phyloP scores from a whole-genome alignment of 2,113 vertebrate species.

The Paramormyrops kingsleyae region DNA sequence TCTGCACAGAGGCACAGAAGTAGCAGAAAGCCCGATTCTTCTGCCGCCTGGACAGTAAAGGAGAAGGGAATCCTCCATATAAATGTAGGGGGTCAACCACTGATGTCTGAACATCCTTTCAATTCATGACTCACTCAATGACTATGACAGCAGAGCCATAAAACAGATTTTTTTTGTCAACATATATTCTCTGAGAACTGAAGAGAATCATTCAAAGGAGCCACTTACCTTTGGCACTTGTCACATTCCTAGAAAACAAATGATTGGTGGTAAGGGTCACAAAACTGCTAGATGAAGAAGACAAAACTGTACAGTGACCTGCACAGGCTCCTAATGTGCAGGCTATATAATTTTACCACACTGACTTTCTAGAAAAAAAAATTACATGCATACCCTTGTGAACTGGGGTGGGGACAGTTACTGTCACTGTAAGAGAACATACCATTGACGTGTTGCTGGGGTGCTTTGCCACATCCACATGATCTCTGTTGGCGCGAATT shows the following conservation, averaged over 20 bases:
- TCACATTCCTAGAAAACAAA: constrained; percentile 83
- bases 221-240: constrained; percentile 88
- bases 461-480: constrained; percentile 88
- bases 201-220: background rate
- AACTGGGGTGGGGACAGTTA: background rate
- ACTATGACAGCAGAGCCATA: background rate
- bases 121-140: background rate
- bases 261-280: background rate
- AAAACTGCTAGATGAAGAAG: background rate
- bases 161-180: background rate
- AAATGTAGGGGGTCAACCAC: background rate
- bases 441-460: constrained; percentile 91
- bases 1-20: constrained; percentile 89
- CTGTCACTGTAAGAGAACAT: constrained; percentile 3
- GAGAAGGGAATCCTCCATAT: constrained; percentile 26
- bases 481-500: constrained; percentile 71
- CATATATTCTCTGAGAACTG: background rate
- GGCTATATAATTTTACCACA: background rate
- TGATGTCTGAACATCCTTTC: background rate
- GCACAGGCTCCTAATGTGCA: background rate
- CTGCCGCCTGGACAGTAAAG: constrained; percentile 70
- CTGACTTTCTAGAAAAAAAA: background rate
- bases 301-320: background rate
- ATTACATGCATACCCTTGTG: background rate
- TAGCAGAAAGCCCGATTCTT: constrained; percentile 98